Evolutionary conservation across 2,888 invertebrate species (phyloP), one percentile per base, ranked within the genome.

Genomic region (Drosophila prostipennis): DNA sequence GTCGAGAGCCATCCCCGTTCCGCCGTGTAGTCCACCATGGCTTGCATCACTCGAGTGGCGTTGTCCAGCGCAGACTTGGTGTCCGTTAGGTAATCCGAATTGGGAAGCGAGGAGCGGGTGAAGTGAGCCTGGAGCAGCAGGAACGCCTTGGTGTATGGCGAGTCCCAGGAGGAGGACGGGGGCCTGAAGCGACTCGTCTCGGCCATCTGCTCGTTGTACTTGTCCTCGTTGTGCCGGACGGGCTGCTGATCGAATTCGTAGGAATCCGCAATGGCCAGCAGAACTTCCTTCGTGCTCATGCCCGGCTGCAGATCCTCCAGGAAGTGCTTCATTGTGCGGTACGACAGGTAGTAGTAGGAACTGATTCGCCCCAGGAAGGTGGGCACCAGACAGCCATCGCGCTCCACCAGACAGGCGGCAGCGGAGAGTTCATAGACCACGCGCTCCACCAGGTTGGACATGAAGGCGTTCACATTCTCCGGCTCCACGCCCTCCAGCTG

Each of bases 31-130:
- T 99, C 99, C 84, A 99, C 96, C 97, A 99, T 98, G 19, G 99
- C 98, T 94, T 98, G 98, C 78, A 99, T 92, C 74, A 99, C 97
- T 89, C 99, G 95, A 45, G 99, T 96, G 16, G 98, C 95, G 92
- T 99, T 99, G 92, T 99, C 99, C 53, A 99, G 93, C 0, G 99
- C 98, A 13, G 98, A 98, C 92, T 99, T 99, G 39, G 98, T 95
- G 92, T 99, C 99, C 0, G 99, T 99, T 59, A 95, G 93, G 91
- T 99, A 99, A 93, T 99, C 99, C 0, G 98, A 94, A 87, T 96
- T 96, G 0, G 99, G 98, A 58, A 99, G 92, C 34, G 94, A 93
- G 6, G 96, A 91, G 45, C 96, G 94, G n/a, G 96, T 94, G 91
- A 99, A 96, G 91, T 99, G 98, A 11, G 98, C 97, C 93, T 99